Evolutionary conservation across 2,888 invertebrate genomes (phyloP).

Genomic region (Eudasyphora cyanicolor): DNA sequence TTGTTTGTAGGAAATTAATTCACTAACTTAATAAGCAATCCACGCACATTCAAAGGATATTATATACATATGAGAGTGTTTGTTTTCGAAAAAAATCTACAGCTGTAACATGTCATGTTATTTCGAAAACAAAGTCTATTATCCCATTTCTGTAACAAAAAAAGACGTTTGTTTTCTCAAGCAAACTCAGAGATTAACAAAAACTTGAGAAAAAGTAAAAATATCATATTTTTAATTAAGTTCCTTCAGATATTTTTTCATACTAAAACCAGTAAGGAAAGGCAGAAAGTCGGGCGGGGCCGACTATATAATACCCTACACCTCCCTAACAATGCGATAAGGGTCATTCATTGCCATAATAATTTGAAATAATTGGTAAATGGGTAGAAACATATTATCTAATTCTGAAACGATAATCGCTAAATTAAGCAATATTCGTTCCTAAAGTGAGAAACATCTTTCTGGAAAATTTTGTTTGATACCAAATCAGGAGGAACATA

Average conservation of each 20-base stretch:
- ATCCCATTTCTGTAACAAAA: not conserved
- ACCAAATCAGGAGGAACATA: no score
- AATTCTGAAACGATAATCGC: no score
- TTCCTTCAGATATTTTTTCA: not conserved
- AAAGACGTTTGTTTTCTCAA: slow-evolving; percentile 6
- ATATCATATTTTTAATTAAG: slow-evolving; percentile 23
- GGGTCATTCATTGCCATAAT: no score
- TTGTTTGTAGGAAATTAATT: not conserved
- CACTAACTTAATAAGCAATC: not conserved
- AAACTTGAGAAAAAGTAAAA: not conserved
- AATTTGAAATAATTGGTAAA: no score
- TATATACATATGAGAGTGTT: not conserved
- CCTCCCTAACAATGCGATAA: no score
- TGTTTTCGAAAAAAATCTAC: not conserved
- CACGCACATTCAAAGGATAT: slow-evolving; percentile 3
- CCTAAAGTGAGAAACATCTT: no score
- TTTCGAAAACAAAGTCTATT: slow-evolving; percentile 39
- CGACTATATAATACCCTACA: no score
- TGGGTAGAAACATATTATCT: no score
- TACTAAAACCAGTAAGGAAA: slow-evolving; percentile 7
- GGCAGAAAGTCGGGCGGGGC: no score
- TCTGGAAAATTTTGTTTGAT: no score
- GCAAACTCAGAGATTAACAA: not conserved
- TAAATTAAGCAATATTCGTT: no score
- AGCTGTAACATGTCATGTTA: slow-evolving; percentile 36